These are phyloP conservation scores for Carollia perspicillata DNA, from an alignment of 2,113 vertebrate genomes.

Conservation along the genomic window DNA sequence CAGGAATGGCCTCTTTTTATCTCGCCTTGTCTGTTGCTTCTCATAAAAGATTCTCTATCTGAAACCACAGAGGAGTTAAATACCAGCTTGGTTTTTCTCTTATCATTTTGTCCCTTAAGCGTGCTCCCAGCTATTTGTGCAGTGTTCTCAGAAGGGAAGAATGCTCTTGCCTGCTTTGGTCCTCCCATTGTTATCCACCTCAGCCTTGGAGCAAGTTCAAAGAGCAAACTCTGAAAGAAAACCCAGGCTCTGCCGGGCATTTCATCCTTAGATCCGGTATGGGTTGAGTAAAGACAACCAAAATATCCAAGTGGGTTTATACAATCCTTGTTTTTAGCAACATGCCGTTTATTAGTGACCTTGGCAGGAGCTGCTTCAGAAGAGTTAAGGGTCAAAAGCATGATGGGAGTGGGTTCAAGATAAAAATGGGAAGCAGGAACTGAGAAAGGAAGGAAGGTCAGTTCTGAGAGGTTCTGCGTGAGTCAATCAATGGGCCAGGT, in stretches of 20 bases:
- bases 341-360: not conserved
- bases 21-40: not conserved
- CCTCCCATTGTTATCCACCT: not conserved
- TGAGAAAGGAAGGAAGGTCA: not conserved
- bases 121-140: not conserved
- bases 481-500: not conserved
- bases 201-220: slow-evolving; percentile 9
- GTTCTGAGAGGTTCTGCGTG: not conserved
- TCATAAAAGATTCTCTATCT: slow-evolving; percentile 22
- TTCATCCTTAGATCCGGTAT: not conserved
- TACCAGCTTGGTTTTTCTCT: slow-evolving; percentile 20
- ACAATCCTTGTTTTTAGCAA: not conserved
- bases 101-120: slow-evolving; percentile 3
- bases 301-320: not conserved
- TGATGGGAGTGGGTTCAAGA: not conserved
- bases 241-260: not conserved
- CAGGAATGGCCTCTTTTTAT: not conserved
- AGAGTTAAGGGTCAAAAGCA: slow-evolving; percentile 7
- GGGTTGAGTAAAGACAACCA: not conserved
- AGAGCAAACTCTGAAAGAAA: not conserved
- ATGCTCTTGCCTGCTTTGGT: not conserved
- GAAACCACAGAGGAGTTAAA: slow-evolving; percentile 37
- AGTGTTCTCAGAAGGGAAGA: not conserved
- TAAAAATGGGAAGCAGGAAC: not conserved
- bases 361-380: not conserved